Conservation (phyloP, 2,888 invertebrate genomes). For the Pyrochroa serraticornis region DNA sequence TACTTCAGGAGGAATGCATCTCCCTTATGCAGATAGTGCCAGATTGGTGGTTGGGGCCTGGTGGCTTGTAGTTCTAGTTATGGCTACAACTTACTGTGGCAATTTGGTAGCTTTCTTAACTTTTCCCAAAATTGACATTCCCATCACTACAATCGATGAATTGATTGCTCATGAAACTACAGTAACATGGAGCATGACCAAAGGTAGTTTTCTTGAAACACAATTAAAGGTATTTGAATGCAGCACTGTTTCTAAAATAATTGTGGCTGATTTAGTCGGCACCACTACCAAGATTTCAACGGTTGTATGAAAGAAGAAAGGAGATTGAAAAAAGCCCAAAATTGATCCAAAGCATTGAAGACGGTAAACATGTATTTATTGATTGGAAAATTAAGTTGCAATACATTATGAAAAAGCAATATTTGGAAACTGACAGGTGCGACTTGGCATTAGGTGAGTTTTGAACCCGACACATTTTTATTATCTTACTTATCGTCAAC, state of each 20-base stretch:
- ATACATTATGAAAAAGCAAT: slow-evolving; percentile 73
- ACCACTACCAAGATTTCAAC: slow-evolving; percentile 65
- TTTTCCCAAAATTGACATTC: slow-evolving; percentile 81
- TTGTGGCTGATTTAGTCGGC: slow-evolving; percentile 58
- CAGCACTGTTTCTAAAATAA: neutral
- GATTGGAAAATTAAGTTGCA: slow-evolving; percentile 83
- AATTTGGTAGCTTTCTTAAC: slow-evolving; percentile 92
- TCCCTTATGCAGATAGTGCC: slow-evolving; percentile 86
- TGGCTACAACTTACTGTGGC: slow-evolving; percentile 91
- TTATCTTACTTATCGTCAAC: slow-evolving; percentile 3
- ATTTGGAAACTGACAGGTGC: slow-evolving; percentile 70
- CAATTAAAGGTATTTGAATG: slow-evolving; percentile 58
- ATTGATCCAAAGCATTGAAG: slow-evolving; percentile 66
- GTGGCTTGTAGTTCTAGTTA: slow-evolving; percentile 90
- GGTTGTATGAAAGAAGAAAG: slow-evolving; percentile 65
- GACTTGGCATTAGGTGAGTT: slow-evolving; percentile 73
- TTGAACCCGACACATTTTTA: neutral
- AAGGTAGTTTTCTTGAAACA: slow-evolving; percentile 76
- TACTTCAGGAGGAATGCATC: slow-evolving; percentile 78
- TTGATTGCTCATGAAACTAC: slow-evolving; percentile 64
- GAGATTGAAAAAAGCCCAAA: slow-evolving; percentile 58
- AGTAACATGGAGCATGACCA: slow-evolving; percentile 77
- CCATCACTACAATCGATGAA: slow-evolving; percentile 72
- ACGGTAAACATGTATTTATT: slow-evolving; percentile 74
- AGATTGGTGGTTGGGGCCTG: slow-evolving; percentile 85